These are phyloP conservation scores for Lysandra bellargus DNA, from an alignment of 2,888 invertebrate species.

Conservation along the genomic window DNA sequence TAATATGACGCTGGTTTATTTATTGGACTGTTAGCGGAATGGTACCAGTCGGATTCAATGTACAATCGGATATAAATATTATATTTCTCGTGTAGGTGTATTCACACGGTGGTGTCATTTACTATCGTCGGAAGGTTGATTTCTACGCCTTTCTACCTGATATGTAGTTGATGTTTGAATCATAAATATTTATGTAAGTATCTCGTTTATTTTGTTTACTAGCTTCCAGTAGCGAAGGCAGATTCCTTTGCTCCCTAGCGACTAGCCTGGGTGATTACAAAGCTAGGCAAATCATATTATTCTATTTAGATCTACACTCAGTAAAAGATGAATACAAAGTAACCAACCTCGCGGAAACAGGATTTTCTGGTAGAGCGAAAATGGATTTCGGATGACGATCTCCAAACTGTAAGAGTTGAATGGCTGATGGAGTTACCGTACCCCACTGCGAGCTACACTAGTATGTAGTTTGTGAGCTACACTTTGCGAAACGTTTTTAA, in stretches of 20 bases:
- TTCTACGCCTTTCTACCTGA: slow-evolving; percentile 1
- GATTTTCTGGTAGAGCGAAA: no score
- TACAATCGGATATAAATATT: slow-evolving; percentile 39
- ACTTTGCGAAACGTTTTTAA: background rate
- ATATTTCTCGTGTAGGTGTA: slow-evolving; percentile 42
- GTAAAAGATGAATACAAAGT: no score
- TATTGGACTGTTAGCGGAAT: slow-evolving; percentile 44
- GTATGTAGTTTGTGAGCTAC: no score
- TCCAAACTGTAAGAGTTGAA: no score
- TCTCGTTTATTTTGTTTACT: background rate
- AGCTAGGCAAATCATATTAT: background rate
- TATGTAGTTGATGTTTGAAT: background rate
- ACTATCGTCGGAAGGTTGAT: slow-evolving; percentile 2
- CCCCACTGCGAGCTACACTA: background rate
- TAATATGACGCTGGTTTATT: slow-evolving; percentile 54
- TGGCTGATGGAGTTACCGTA: no score
- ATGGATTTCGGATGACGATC: no score
- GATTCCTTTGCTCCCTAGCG: background rate
- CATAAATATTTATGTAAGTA: background rate
- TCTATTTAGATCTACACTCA: no score
- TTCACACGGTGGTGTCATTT: slow-evolving; percentile 25
- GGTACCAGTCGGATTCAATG: slow-evolving; percentile 41
- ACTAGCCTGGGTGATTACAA: background rate
- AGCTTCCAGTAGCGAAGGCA: background rate
- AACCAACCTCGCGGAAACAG: no score